Conservation (phyloP, 2,113 vertebrate species). For the Oryzias woworae region DNA sequence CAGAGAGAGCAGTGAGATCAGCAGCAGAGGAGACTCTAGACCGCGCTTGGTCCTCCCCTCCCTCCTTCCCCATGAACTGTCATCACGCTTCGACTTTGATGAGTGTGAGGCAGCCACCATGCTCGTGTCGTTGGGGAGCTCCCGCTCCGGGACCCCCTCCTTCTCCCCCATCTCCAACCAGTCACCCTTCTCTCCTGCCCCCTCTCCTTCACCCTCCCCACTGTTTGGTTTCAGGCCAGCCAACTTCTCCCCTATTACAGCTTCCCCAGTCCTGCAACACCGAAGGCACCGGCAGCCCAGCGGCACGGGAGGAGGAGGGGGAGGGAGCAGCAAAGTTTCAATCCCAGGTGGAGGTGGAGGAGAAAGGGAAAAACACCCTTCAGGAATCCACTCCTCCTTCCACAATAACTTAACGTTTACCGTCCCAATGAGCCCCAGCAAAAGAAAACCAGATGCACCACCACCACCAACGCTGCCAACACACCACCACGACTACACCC, state of each 20-base stretch:
- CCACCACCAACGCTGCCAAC: constrained; percentile 62
- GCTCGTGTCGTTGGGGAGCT: constrained; percentile 90
- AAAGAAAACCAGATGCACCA: constrained; percentile 79
- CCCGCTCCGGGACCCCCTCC: constrained; percentile 87
- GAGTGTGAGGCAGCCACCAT: constrained; percentile 93
- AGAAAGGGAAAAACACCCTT: constrained; percentile 83
- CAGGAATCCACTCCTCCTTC: constrained; percentile 82
- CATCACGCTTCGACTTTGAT: constrained; percentile 87
- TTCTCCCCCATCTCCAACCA: constrained; percentile 90
- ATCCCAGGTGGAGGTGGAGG: constrained; percentile 63
- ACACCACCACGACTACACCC: constrained; percentile 75
- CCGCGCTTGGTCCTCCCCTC: constrained; percentile 78
- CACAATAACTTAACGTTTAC: constrained; percentile 90
- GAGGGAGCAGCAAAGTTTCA: constrained; percentile 71
- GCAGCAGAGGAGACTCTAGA: constrained; percentile 84
- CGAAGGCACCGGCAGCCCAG: constrained; percentile 83
- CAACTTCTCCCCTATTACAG: constrained; percentile 89
- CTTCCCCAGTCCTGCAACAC: constrained; percentile 81
- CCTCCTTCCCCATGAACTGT: constrained; percentile 79
- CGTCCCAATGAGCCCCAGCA: constrained; percentile 89
- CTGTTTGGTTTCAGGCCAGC: constrained; percentile 90
- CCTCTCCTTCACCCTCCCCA: constrained; percentile 88
- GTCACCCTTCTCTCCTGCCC: constrained; percentile 90
- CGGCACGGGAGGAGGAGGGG: constrained; percentile 74
- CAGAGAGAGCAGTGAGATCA: constrained; percentile 85